phyloP scores from a whole-genome alignment of 2,888 invertebrate species.

The Torymus aiolomorphi region DNA sequence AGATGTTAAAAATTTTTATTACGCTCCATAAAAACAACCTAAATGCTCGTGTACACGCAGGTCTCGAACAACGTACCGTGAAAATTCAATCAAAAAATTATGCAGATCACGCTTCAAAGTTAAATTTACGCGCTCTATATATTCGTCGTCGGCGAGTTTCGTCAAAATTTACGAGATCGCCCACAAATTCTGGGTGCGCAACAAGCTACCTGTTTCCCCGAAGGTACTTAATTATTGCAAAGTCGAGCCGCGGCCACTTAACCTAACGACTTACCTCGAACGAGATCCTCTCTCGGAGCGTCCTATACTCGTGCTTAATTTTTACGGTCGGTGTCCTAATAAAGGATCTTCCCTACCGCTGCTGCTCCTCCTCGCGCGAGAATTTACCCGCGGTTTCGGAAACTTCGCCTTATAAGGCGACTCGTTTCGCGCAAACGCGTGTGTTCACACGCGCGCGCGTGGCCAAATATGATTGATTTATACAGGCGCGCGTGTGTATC shows the following conservation, averaged over 20 bases:
- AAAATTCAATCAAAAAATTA: conserved; percentile 18
- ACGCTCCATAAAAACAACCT: too few relatives aligned
- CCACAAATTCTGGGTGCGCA: conserved; percentile 8
- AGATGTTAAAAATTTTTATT: too few relatives aligned
- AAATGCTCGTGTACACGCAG: too few relatives aligned
- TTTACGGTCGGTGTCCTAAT: conserved; percentile 37
- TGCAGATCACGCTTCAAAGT: conserved; percentile 16
- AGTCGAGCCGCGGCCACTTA: conserved; percentile 19
- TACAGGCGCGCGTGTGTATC: too few relatives aligned
- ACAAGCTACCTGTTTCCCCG: conserved; percentile 7
- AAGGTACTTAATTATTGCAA: conserved; percentile 51
- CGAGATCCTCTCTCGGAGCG: conserved; percentile 1
- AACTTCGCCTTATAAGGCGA: neutral
- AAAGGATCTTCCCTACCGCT: neutral
- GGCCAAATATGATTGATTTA: too few relatives aligned
- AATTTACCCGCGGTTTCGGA: conserved; percentile 24
- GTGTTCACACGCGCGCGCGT: too few relatives aligned
- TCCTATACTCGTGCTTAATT: conserved; percentile 34
- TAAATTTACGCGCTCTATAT: conserved; percentile 19
- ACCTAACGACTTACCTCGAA: conserved; percentile 45
- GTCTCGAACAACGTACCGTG: neutral
- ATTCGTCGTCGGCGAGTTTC: neutral
- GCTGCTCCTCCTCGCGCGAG: neutral
- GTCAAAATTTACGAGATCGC: conserved; percentile 31
- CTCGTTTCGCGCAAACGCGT: too few relatives aligned